Conservation (phyloP, 2,797 vertebrate species). For the Alectoris magna region DNA sequence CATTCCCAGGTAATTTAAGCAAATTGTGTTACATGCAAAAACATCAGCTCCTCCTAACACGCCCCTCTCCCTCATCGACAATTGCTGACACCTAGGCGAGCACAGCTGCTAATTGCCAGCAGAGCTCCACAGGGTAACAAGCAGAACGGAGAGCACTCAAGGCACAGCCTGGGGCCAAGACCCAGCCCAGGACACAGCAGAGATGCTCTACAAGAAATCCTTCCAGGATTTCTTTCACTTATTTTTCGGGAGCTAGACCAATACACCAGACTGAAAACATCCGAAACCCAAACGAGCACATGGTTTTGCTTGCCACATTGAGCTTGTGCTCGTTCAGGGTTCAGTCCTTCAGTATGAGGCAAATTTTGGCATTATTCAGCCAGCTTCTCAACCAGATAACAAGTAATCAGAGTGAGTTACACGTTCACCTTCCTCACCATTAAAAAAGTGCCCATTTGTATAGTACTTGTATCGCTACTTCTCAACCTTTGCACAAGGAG, state of each 20-base stretch:
- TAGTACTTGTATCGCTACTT: neutral
- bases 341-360: neutral
- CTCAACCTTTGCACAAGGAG: neutral
- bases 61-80: neutral
- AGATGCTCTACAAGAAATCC: neutral
- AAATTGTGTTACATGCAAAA: neutral
- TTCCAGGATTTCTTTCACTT: neutral
- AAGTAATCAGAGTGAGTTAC: fast-evolving
- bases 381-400: neutral
- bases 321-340: neutral
- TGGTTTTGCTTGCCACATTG: neutral
- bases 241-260: neutral
- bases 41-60: neutral
- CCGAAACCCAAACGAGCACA: neutral
- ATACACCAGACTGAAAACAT: fast-evolving
- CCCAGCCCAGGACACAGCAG: neutral
- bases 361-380: fast-evolving
- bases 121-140: neutral
- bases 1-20: neutral
- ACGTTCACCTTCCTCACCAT: neutral
- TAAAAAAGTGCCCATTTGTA: neutral
- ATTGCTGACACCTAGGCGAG: neutral
- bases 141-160: neutral
- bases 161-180: no score
- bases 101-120: neutral